Percentiles rank a stretch among this genome's conserved stretches.
Conservation (phyloP, 1,140 invertebrate genomes). For the Dreissena polymorpha region DNA sequence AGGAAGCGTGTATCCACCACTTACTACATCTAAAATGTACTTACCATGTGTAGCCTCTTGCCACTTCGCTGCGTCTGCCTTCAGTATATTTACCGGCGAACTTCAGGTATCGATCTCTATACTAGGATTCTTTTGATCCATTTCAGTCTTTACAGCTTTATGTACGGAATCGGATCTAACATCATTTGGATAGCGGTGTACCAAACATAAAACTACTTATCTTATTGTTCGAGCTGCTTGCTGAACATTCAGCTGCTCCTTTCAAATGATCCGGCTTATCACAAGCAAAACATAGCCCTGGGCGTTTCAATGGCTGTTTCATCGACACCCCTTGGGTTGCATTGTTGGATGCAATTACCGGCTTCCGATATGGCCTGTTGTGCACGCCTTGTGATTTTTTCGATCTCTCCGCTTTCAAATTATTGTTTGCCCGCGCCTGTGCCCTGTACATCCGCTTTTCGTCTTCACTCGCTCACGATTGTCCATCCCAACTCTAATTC, state of each 20-base stretch:
- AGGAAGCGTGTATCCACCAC: conserved; percentile 11
- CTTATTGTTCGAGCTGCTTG: too few species aligned
- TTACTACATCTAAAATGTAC: conserved; percentile 18
- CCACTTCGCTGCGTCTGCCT: neutral
- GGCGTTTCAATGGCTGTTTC: neutral
- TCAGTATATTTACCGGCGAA: neutral
- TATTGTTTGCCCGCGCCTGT: conserved; percentile 1
- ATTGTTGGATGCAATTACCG: too few species aligned
- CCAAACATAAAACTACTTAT: neutral
- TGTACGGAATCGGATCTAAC: neutral
- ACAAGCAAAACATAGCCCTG: conserved; percentile 29
- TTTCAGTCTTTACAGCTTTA: neutral
- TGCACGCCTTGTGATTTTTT: neutral
- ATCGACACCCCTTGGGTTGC: neutral
- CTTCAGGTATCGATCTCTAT: neutral
- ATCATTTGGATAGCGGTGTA: neutral
- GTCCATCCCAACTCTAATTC: conserved; percentile 20
- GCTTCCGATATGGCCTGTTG: too few species aligned
- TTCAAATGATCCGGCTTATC: conserved; percentile 23
- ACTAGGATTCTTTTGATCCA: neutral
- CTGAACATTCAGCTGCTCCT: too few species aligned
- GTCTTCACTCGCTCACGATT: conserved; percentile 5
- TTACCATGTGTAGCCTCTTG: neutral
- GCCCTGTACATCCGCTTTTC: neutral
- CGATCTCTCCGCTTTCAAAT: neutral